Evolutionary conservation across 1,140 invertebrate species (phyloP), one percentile per base, ranked within the genome.

Genomic region (Drosophila pruinosa): DNA sequence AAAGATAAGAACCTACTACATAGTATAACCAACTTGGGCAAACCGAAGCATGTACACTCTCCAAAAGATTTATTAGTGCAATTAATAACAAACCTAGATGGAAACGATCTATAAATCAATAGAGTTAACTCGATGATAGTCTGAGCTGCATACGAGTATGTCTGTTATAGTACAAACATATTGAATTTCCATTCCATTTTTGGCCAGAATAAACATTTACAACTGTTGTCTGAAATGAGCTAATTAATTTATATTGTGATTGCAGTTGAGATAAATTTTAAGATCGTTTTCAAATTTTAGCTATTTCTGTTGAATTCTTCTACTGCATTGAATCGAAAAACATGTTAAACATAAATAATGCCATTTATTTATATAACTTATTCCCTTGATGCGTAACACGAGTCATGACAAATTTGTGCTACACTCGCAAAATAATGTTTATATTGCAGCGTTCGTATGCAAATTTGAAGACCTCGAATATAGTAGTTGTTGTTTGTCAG

Each of bases 401-500:
- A 61, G 19, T 21, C 65, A 62, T 53, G 65, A 62, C 47, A 62
- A 69, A 69, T 62, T 62, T 47, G 19, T 38, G 54, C 43, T 65
- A 47, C 39, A 38, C 62, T 19, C 28, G 41, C 14, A 14, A 39
- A 50, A 59, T 41, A 68, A 62, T 41, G n/a, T 69, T 48, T 26
- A 52, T 38, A 47, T 28, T 63, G 67, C 67, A 63, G 34, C 58
- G 45, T 8, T 45, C 34, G 10, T 70, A 70, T 70, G 67, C 67
- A 70, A 70, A 70, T 70, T 43, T 10, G 31, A 53, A 70, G 59
- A 54, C 41, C 67, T 70, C 50, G 59, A 14, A 24, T 21, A n/a
- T n/a, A n/a, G n/a, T n/a, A 39, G 6, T 39, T 48, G 14, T 21
- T 38, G 26, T 22, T 47, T 19, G 36, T 53, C 57, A 10, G 21